Base-by-base conservation (phyloP, 1,140 invertebrate genomes). In the Chrysopa pallens region DNA sequence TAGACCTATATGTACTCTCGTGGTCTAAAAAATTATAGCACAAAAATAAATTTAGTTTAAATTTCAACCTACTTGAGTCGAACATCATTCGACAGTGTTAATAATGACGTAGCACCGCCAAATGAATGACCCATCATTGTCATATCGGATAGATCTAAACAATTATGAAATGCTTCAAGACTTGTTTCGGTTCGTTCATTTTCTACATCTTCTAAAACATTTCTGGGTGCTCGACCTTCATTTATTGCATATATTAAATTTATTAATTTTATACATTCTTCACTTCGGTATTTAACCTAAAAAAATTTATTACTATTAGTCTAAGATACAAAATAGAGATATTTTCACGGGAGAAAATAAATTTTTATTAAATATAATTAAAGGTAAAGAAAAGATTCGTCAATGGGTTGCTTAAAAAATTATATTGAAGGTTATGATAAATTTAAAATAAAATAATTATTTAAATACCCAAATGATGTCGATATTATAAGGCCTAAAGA, bases 61-160 rank as follows among this genome's bases (percentile, higher is more conserved):
- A 43, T 37, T 36, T 36, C 48, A n/a, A 57, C 62, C 56, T 62
- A 74, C 72, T 63, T 68, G 46, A 76, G 69, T 50, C 74, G 53
- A 23, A 52, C 48, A 45, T 75, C 69, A 42, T 57, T 60, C 0
- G 66, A 61, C 12, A 76, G 52, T 2, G 72, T 64, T 13, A 68
- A 59, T 4, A 80, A 51, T 28, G 68, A 61, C 4, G 77, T 73
- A 8, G 74, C 69, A 8, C 69, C 78, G 8, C 78, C 78, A 62
- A 81, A 80, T 2, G 76, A 79, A 60, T 80, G 78, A 0, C 78
- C 78, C 40, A 68, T 67, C 27, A 78, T 59, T 1, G 64, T 57
- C 4, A 70, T 60, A 44, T 58, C 57, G 6, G 60, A 52, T 11
- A 76, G 38, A 53, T 80, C 73, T 39, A 82, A 50, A 12, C 63